These are phyloP conservation scores for Rhinatrema bivittatum DNA, from an alignment of 2,797 vertebrate species.

Conservation along the genomic window DNA sequence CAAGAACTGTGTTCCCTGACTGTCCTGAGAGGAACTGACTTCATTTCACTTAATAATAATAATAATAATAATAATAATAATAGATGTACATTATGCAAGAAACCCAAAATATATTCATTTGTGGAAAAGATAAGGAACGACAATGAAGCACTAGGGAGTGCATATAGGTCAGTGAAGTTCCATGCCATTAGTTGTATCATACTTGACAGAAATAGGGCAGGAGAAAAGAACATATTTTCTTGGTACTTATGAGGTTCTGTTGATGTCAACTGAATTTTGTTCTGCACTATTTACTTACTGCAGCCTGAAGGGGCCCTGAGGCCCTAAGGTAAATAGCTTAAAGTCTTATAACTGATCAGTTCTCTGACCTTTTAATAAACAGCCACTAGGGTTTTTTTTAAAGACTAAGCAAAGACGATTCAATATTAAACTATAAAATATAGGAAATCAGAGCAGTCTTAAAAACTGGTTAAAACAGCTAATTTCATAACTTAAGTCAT, in stretches of 20 bases:
- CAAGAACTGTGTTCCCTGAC: too few relatives aligned
- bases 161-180: constrained; percentile 36
- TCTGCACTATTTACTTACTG: constrained; percentile 28
- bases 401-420: background rate
- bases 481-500: too few relatives aligned
- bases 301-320: constrained; percentile 42
- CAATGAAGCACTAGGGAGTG: constrained; percentile 31
- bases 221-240: constrained; percentile 20
- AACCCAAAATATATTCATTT: background rate
- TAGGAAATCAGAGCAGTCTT: too few relatives aligned
- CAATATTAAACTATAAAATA: too few relatives aligned
- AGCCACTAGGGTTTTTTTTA: constrained; percentile 20
- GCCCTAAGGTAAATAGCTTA: constrained; percentile 34
- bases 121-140: constrained; percentile 16
- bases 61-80: too few relatives aligned
- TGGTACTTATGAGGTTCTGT: constrained; percentile 33
- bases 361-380: constrained; percentile 15
- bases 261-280: constrained; percentile 44
- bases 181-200: constrained; percentile 36
- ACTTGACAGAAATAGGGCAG: constrained; percentile 58
- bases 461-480: too few relatives aligned
- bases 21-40: background rate
- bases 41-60: too few relatives aligned
- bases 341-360: constrained; percentile 28
- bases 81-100: constrained; percentile 7